Evolutionary conservation across 1,140 invertebrate species (phyloP), one percentile per base, ranked within the genome.

Genomic region (Aphaenogaster ashmeadi): DNA sequence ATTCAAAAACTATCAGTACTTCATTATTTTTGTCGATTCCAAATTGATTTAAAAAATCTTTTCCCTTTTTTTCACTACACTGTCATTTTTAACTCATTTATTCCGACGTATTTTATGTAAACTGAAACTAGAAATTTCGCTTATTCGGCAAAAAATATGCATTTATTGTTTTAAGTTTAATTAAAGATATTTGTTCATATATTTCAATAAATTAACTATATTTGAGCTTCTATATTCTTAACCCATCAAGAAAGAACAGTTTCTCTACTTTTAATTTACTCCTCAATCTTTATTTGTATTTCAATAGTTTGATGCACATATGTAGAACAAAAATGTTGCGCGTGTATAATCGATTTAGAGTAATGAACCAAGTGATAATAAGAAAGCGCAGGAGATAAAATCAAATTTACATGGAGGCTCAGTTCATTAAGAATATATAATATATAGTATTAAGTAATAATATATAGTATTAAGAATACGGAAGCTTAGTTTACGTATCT

Each of bases 131-230:
- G 21, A 41, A 69, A 7, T 27, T 7, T 50, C 7, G 13, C 21
- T 69, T 50, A 50, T 50, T 47, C 6, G 41, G n/a, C 13, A 69
- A 69, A 69, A 69, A 69, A 15, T 47, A 47, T 50, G n/a, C 5
- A 44, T 21, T 21, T 4, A 44, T 21, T 67, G 9, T 21, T 67
- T 67, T n/a, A 9, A 44, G 0, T 67, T 67, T 67, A n/a, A 67
- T 44, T 67, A 67, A 41, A 66, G 38, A 44, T 44, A 67, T 67
- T 67, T 67, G 38, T 44, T 69, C 41, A 8, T 62, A 5, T 62
- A 15, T 62, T n/a, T 33, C 3, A 27, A 62, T 50, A 69, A 47
- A 15, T 69, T 50, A 69, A 69, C n/a, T 69, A 47, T 69, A 69
- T 50, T 33, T 3, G 21, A 69, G 21, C 6, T 9, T 50, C 6